Evolutionary conservation across 2,888 invertebrate genomes (phyloP).

Genomic region (Acanthosoma haemorrhoidale): DNA sequence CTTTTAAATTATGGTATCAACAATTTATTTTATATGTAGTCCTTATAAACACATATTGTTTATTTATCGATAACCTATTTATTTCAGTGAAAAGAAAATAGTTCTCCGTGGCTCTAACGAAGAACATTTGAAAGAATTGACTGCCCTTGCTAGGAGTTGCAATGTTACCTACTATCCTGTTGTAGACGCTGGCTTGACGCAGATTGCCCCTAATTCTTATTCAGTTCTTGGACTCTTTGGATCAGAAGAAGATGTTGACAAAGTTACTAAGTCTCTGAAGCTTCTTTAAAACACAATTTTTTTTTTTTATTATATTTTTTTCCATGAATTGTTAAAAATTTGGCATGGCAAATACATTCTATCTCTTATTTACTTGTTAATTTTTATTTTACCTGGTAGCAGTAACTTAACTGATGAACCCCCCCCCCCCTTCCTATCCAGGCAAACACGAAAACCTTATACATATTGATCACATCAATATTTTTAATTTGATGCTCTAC

Average conservation of each 20-base stretch:
- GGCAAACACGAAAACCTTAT: too few species aligned
- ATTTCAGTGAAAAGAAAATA: slow-evolving; percentile 35
- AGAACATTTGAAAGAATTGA: slow-evolving; percentile 24
- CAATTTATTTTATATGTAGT: neutral
- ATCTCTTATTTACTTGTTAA: neutral
- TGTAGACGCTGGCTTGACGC: slow-evolving; percentile 34
- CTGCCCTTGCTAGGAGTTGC: slow-evolving; percentile 17
- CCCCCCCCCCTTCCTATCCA: too few species aligned
- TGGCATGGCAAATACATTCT: neutral
- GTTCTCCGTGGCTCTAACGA: slow-evolving; percentile 33
- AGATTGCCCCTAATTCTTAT: slow-evolving; percentile 31
- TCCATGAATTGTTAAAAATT: neutral
- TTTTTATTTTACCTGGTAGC: too few species aligned
- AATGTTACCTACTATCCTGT: slow-evolving; percentile 26
- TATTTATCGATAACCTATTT: too few species aligned
- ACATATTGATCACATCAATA: too few species aligned
- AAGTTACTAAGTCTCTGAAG: slow-evolving; percentile 31
- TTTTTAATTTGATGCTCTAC: too few species aligned
- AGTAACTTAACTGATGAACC: too few species aligned
- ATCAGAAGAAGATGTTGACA: slow-evolving; percentile 33
- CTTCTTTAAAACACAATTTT: slow-evolving; percentile 20
- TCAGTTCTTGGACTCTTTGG: slow-evolving; percentile 37
- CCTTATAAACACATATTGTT: neutral
- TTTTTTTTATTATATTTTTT: neutral
- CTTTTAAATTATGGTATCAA: neutral